Evolutionary conservation across 2,797 vertebrate genomes (phyloP), one percentile per base, ranked within the genome.

Genomic region (Siniperca scherzeri): DNA sequence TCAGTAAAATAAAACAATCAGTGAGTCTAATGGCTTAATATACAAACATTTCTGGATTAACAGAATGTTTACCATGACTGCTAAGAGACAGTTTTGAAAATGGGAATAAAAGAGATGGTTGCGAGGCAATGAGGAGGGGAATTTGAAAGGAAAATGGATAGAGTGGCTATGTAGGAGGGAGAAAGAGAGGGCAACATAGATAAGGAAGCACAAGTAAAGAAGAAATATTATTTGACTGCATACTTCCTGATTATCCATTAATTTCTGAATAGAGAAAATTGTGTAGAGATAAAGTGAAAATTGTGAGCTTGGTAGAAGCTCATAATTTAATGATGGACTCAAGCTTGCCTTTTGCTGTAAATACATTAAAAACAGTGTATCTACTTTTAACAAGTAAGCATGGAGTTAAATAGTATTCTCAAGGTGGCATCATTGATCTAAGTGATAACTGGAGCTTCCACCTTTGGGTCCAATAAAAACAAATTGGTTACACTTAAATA

Each of bases 381-480:
- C 9, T 13, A 53, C 53, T 10, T 48, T 56, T 11, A 70, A 72
- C 52, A 52, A 55, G 19, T 55, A 25, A 65, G 17, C n/a, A 48
- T 57, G 2, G 3, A 42, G 61, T 61, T 57, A 44, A 52, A 73
- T 8, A 13, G 6, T 74, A 55, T 76, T 70, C 57, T 70, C 64
- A 73, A 60, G 68, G 30, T 75, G 50, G 25, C 52, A 50, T 68
- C 60, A 74, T 4, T 25, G 8, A 69, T 82, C 52, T 40, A 48
- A 72, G 11, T 5, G 21, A 66, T 27, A 71, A 66, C 25, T 61
- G 36, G 22, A 50, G 44, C 56, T 27, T 52, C 57, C 40, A 69
- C 42, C n/a, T 38, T 12, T 75, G 21, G 27, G 38, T 79, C 27
- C 13, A 77, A 67, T 78, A 71, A 80, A 82, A 70, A 17, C 19